phyloP scores from a whole-genome alignment of 2,797 vertebrate genomes.

The Acanthiza pusilla region DNA sequence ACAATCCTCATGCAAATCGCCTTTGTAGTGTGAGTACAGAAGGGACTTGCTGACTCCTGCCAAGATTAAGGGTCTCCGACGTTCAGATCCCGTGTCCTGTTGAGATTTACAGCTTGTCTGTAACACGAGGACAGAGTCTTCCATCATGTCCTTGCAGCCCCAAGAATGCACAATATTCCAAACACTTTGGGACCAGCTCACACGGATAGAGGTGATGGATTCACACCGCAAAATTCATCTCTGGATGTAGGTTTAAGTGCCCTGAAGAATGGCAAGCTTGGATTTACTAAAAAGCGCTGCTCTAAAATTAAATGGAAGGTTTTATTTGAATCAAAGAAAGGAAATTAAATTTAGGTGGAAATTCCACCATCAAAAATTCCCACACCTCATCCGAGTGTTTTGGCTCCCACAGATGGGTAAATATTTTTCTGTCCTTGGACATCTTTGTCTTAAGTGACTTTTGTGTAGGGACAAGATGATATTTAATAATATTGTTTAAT shows the following conservation, averaged over 20 bases:
- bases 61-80: background rate
- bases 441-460: background rate
- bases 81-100: background rate
- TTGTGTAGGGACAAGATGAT: background rate
- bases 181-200: background rate
- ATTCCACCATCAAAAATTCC: background rate
- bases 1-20: background rate
- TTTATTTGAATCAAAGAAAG: conserved; percentile 16
- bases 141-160: background rate
- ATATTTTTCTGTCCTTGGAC: background rate
- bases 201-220: fast-evolving
- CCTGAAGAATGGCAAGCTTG: background rate
- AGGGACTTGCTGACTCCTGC: background rate
- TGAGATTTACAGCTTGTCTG: background rate
- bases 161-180: background rate
- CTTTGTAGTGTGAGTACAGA: background rate
- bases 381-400: background rate
- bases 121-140: background rate
- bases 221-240: background rate
- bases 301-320: background rate
- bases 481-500: background rate
- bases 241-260: background rate
- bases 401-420: background rate
- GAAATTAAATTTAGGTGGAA: conserved; percentile 23
- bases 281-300: background rate